These are phyloP conservation scores for Holacanthus passer DNA, from an alignment of 2,113 vertebrate species.

Conservation along the genomic window DNA sequence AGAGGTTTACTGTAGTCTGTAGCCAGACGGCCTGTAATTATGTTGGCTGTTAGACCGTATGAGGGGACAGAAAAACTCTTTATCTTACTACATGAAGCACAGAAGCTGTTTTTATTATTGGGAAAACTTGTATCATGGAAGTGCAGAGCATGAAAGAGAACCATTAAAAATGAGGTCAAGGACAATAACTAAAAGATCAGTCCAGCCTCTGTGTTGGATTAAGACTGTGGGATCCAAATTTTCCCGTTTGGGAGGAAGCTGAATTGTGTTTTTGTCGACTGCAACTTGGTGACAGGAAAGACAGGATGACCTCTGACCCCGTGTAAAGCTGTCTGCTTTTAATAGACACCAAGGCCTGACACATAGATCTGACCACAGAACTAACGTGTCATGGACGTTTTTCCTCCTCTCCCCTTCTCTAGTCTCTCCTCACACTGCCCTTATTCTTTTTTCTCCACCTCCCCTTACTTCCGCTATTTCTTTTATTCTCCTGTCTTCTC, in stretches of 20 bases:
- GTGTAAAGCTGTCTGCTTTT: constrained; percentile 40
- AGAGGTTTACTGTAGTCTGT: not conserved
- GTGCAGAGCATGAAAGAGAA: constrained; percentile 14
- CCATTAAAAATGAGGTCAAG: constrained; percentile 31
- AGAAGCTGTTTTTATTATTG: not conserved
- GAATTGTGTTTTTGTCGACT: constrained; percentile 38
- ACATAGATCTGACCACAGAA: not conserved
- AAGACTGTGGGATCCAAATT: not conserved
- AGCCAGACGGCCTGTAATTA: constrained; percentile 1
- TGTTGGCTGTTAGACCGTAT: not conserved
- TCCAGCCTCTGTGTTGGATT: constrained; percentile 7
- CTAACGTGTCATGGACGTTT: not conserved
- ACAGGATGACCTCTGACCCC: constrained; percentile 42
- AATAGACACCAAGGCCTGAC: constrained; percentile 39
- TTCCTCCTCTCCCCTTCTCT: not conserved
- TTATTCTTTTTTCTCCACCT: not conserved
- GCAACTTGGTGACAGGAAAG: constrained; percentile 48
- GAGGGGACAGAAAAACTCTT: constrained; percentile 5
- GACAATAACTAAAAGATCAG: not conserved
- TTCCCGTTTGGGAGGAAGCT: constrained; percentile 48
- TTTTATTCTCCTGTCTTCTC: not conserved
- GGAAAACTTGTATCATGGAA: not conserved
- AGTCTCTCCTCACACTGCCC: not conserved
- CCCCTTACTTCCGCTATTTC: not conserved
- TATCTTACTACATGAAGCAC: not conserved